Evolutionary conservation across 2,888 invertebrate species (phyloP).

Genomic region (Synergus itoensis): DNA sequence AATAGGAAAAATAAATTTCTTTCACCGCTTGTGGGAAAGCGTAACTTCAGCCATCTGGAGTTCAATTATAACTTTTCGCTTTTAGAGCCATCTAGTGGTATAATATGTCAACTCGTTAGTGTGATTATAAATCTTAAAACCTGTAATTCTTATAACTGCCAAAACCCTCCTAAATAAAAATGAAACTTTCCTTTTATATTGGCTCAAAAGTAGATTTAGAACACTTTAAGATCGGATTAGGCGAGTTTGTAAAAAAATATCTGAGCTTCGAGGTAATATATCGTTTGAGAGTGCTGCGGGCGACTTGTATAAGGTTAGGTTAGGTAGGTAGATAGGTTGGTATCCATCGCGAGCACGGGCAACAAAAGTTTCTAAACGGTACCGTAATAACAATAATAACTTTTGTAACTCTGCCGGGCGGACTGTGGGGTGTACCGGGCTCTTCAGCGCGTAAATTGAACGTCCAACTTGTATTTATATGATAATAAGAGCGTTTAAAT

Average conservation of each 20-base stretch:
- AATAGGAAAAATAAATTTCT: no score
- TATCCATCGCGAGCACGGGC: conserved; percentile 66
- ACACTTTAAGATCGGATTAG: conserved; percentile 7
- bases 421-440: conserved; percentile 58
- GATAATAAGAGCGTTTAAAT: conserved; percentile 77
- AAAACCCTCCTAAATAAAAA: not conserved
- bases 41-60: no score
- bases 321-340: conserved; percentile 54
- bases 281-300: conserved; percentile 45
- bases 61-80: no score
- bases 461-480: conserved; percentile 77
- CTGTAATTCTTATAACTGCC: not conserved
- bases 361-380: conserved; percentile 77
- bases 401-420: conserved; percentile 74
- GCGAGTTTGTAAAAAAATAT: conserved; percentile 27
- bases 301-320: conserved; percentile 44
- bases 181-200: not conserved
- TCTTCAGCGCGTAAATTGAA: conserved; percentile 76
- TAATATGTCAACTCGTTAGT: no score
- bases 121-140: no score
- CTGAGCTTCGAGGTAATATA: conserved; percentile 25
- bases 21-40: no score
- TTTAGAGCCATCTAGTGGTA: no score
- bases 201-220: not conserved
- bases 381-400: conserved; percentile 77